A percentile compares a stretch with the other conserved stretches of the same genome.
Evolutionary conservation across 2,888 invertebrate species (phyloP).

Genomic region (Macaria liturata): DNA sequence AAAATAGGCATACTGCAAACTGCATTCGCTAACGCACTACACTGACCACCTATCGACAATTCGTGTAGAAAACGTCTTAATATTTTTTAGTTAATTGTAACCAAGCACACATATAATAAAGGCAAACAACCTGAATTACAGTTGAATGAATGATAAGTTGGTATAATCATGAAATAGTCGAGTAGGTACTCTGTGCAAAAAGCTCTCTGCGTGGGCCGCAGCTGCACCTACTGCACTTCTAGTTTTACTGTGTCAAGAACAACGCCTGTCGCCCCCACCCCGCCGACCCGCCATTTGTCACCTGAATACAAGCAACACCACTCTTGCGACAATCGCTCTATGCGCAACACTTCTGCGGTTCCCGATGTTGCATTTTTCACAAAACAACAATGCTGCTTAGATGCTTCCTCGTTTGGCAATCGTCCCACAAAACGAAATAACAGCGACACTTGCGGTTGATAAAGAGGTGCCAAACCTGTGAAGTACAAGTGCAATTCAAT

Average conservation of each 20-base stretch:
- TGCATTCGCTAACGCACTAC: slow-evolving; percentile 27
- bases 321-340: slow-evolving; percentile 51
- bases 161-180: slow-evolving; percentile 19
- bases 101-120: neutral
- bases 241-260: slow-evolving; percentile 84
- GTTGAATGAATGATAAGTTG: slow-evolving; percentile 7
- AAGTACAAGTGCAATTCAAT: slow-evolving; percentile 26
- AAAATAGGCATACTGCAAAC: slow-evolving; percentile 44
- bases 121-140: neutral
- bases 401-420: slow-evolving; percentile 50
- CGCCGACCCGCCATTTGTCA: slow-evolving; percentile 51
- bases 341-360: slow-evolving; percentile 47
- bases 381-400: slow-evolving; percentile 43
- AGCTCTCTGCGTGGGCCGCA: slow-evolving; percentile 75
- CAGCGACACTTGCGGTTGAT: slow-evolving; percentile 13
- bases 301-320: slow-evolving; percentile 51
- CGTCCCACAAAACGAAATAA: slow-evolving; percentile 39
- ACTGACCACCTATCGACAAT: slow-evolving; percentile 20
- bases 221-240: slow-evolving; percentile 83
- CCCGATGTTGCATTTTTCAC: slow-evolving; percentile 44
- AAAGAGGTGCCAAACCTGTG: slow-evolving; percentile 17
- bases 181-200: slow-evolving; percentile 55
- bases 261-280: slow-evolving; percentile 75
- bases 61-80: slow-evolving; percentile 28
- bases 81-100: slow-evolving; percentile 20